Conservation (phyloP, 2,888 invertebrate genomes). For the Meganola albula region DNA sequence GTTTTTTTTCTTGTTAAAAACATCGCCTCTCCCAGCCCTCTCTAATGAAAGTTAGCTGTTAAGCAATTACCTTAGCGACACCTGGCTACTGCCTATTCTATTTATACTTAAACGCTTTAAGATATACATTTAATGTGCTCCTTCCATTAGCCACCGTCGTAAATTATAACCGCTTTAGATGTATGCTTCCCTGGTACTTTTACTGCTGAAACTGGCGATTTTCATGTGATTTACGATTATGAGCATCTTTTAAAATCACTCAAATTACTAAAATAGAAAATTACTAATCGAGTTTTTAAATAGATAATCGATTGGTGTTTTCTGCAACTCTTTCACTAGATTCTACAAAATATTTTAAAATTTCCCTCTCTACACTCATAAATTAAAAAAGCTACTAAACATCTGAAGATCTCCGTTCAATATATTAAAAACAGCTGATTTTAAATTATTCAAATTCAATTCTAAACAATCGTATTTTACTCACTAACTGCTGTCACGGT, state of each 20-base stretch:
- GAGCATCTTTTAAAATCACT: too few species aligned
- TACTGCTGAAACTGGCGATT: conserved; percentile 20
- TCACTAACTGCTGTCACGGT: conserved; percentile 25
- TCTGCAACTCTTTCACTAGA: neutral
- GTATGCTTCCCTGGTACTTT: conserved; percentile 52
- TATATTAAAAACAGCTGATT: conserved; percentile 34
- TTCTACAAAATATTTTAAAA: neutral
- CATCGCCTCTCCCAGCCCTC: conserved; percentile 1
- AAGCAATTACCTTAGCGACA: conserved; percentile 55
- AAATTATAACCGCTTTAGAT: conserved; percentile 66
- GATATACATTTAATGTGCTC: conserved; percentile 62
- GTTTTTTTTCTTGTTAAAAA: neutral
- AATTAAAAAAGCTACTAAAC: neutral
- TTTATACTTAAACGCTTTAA: conserved; percentile 69
- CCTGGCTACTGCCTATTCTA: conserved; percentile 62
- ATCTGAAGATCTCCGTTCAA: conserved; percentile 5
- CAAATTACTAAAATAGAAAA: too few species aligned
- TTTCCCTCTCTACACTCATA: neutral
- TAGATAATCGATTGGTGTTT: neutral
- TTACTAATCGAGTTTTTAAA: neutral
- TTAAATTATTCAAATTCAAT: conserved; percentile 39
- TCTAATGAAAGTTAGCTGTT: conserved; percentile 55
- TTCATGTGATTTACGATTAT: neutral
- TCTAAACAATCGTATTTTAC: conserved; percentile 44
- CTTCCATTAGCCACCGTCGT: conserved; percentile 69